Evolutionary conservation across 2,888 invertebrate species (phyloP), one percentile per base, ranked within the genome.

Genomic region (Nymphalis c-album): DNA sequence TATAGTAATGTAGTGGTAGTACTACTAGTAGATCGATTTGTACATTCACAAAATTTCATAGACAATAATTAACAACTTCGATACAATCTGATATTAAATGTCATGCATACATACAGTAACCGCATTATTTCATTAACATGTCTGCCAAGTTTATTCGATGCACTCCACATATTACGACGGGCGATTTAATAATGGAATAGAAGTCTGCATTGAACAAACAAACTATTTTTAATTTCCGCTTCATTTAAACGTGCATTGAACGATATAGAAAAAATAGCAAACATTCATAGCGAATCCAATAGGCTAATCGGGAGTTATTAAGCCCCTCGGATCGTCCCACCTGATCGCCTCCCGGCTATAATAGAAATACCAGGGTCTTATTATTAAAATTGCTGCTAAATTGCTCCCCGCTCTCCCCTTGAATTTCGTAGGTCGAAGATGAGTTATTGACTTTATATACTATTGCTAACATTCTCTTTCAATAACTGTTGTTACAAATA

Each of bases 351-450:
- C 85, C 85, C 85, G 79, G 89, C 87, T 88, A 90, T 92, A 92
- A 92, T 92, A 92, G 92, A 91, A 93, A 93, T 93, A 85, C 93
- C 93, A 80, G 84, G 85, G 90, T 89, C 91, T 92, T 92, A 92
- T 92, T 93, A 93, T 92, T 93, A 92, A 93, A 93, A 92, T 93
- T 92, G 91, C 93, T 92, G 90, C 87, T 90, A 90, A 90, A 91
- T 91, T 90, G 90, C 82, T 90, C 90, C 86, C 88, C 85, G 82
- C 87, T 75, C 73, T 70, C 86, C 90, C 90, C 90, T 88, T 83
- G 83, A 83, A 84, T 85, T 89, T 90, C 83, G 86, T 83, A 77
- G 84, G 80, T 82, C 78, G 80, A 79, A 83, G 85, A 81, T 84
- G 85, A 86, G 83, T 85, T 86, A 78, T 79, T 77, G 77, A 77